A percentile compares a stretch with the other conserved stretches of the same genome.
phyloP scores from a whole-genome alignment of 2,888 invertebrate species.

The Ennomos erosarius region DNA sequence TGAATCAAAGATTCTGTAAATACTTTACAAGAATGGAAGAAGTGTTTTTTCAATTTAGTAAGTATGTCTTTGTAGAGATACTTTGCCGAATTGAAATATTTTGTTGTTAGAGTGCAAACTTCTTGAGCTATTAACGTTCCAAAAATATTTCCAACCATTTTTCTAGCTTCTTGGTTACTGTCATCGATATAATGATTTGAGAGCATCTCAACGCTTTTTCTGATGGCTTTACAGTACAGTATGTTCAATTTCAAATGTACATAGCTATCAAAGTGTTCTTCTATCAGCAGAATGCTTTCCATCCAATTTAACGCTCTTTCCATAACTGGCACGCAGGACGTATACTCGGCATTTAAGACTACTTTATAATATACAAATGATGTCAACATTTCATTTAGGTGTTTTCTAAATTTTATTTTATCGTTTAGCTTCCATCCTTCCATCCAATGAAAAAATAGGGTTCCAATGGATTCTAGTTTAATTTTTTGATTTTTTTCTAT shows the following conservation, averaged over 20 bases:
- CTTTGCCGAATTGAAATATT: constrained; percentile 6
- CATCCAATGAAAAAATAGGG: constrained; percentile 50
- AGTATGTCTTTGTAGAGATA: no score
- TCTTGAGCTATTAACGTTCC: constrained; percentile 44
- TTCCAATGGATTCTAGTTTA: constrained; percentile 48
- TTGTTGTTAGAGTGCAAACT: not conserved
- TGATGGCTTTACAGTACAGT: constrained; percentile 60
- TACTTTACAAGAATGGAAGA: no score
- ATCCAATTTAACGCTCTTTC: constrained; percentile 50
- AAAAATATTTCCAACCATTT: constrained; percentile 55
- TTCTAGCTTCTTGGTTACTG: constrained; percentile 47
- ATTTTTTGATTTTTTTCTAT: constrained; percentile 44
- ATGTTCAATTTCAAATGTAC: constrained; percentile 57
- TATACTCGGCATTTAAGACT: constrained; percentile 52
- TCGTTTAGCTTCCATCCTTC: constrained; percentile 14
- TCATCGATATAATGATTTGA: constrained; percentile 29
- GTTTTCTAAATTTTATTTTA: constrained; percentile 7
- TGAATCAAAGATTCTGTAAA: no score
- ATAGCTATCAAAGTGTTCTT: constrained; percentile 52
- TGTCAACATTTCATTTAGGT: constrained; percentile 45
- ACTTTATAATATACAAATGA: constrained; percentile 29
- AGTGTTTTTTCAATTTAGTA: no score
- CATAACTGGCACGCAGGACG: constrained; percentile 53
- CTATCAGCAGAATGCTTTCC: constrained; percentile 52
- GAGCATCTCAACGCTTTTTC: constrained; percentile 41